A percentile compares a stretch with the other conserved stretches of the same genome.
These are phyloP conservation scores for Phthorimaea operculella DNA, from an alignment of 1,140 invertebrate genomes.

Conservation along the genomic window DNA sequence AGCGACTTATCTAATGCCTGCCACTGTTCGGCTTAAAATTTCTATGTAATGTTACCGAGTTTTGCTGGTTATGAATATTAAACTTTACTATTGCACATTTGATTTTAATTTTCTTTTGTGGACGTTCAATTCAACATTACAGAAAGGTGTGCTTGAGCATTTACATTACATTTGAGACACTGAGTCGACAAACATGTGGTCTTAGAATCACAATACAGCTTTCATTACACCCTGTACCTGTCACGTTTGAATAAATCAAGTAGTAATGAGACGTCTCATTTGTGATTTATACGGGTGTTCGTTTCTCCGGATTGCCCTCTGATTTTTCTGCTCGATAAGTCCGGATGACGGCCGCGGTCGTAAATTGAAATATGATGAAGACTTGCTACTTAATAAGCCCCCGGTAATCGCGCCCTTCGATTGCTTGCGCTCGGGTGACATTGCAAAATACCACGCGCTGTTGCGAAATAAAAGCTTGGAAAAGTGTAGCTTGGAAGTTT, in stretches of 20 bases:
- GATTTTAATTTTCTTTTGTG: slow-evolving; percentile 9
- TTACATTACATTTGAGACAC: no score
- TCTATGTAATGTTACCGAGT: slow-evolving; percentile 47
- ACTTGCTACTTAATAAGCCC: slow-evolving; percentile 52
- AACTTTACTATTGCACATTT: slow-evolving; percentile 21
- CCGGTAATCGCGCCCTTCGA: slow-evolving; percentile 48
- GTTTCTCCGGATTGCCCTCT: slow-evolving; percentile 30
- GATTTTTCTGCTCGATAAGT: slow-evolving; percentile 62
- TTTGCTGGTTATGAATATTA: slow-evolving; percentile 35
- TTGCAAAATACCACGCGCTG: not conserved
- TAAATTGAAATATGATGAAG: slow-evolving; percentile 68
- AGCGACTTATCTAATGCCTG: slow-evolving; percentile 57
- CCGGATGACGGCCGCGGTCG: slow-evolving; percentile 62
- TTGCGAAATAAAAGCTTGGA: no score
- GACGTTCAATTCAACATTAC: not conserved
- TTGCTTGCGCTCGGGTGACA: slow-evolving; percentile 24
- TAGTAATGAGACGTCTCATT: slow-evolving; percentile 60
- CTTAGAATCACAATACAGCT: no score
- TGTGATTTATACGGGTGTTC: slow-evolving; percentile 55
- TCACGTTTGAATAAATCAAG: slow-evolving; percentile 33
- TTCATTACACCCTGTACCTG: no score
- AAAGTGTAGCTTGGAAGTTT: no score
- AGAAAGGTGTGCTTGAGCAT: no score
- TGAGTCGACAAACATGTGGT: no score
- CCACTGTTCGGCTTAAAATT: slow-evolving; percentile 53